Percentiles rank a stretch among this genome's conserved stretches.
These are phyloP conservation scores for Steinernema feltiae DNA, from an alignment of 1,140 invertebrate genomes.

Conservation along the genomic window DNA sequence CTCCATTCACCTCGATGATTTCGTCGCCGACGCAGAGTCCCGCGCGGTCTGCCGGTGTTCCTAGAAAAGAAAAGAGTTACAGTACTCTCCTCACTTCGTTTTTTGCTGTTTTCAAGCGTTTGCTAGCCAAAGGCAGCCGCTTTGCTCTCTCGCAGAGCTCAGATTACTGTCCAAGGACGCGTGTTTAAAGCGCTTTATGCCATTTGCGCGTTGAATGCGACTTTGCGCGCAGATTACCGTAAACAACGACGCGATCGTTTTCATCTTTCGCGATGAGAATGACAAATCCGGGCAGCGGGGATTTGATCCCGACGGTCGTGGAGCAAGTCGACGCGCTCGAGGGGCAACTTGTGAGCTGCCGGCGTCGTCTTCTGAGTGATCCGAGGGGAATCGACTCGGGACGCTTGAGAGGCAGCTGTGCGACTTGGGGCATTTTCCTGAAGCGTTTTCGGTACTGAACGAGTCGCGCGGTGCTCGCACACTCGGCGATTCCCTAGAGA, in stretches of 20 bases:
- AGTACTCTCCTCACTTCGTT: too few species aligned
- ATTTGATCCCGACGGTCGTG: neutral
- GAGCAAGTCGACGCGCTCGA: neutral
- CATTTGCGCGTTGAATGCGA: too few species aligned
- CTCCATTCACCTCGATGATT: conserved; percentile 29
- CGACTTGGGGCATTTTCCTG: neutral
- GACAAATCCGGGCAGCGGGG: neutral
- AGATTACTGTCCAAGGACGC: too few species aligned
- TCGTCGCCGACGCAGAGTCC: conserved; percentile 28
- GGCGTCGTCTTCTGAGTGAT: neutral
- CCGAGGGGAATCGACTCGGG: neutral
- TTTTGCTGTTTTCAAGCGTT: too few species aligned
- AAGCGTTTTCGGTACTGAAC: too few species aligned
- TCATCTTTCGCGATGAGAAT: neutral
- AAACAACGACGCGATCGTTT: neutral
- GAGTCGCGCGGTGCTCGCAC: too few species aligned
- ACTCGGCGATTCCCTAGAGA: neutral
- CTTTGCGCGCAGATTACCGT: neutral
- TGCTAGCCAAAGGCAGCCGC: too few species aligned
- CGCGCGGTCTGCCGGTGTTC: conserved; percentile 24
- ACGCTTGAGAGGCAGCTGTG: neutral
- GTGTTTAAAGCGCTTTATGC: too few species aligned
- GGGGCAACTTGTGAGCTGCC: neutral
- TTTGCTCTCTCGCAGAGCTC: too few species aligned
- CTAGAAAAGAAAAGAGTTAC: conserved; percentile 1